Evolutionary conservation across 2,113 vertebrate genomes (phyloP).

Genomic region (Arenaria interpres): DNA sequence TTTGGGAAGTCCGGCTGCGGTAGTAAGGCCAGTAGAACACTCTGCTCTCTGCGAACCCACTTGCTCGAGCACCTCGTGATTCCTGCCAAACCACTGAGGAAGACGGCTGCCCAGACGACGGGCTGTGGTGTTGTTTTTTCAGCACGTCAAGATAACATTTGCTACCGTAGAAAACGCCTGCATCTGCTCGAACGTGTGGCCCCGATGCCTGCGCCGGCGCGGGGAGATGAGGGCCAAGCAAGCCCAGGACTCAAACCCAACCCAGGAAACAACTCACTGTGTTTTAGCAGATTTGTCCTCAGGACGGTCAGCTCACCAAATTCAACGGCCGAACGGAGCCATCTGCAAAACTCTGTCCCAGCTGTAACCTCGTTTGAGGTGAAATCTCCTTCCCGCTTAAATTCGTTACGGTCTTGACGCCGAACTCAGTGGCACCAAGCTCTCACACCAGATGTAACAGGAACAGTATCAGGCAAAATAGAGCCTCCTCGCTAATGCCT

Average conservation of each 20-base stretch:
- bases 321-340: neutral
- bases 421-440: neutral
- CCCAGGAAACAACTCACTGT: neutral
- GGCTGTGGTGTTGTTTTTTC: neutral
- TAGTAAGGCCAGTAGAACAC: neutral
- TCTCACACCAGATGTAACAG: conserved; percentile 22
- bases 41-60: neutral
- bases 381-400: neutral
- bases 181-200: neutral
- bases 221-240: neutral
- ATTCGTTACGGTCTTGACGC: neutral
- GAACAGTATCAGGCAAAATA: neutral
- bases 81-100: neutral
- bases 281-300: neutral
- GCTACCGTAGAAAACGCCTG: neutral
- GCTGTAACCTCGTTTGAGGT: neutral
- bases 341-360: neutral
- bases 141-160: neutral
- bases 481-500: neutral
- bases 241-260: neutral
- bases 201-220: neutral
- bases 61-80: neutral
- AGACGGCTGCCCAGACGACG: neutral
- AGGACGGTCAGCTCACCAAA: neutral
- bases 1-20: neutral